Evolutionary conservation across 2,797 vertebrate genomes (phyloP), one percentile per base, ranked within the genome.

Genomic region (Caiman crocodilus): DNA sequence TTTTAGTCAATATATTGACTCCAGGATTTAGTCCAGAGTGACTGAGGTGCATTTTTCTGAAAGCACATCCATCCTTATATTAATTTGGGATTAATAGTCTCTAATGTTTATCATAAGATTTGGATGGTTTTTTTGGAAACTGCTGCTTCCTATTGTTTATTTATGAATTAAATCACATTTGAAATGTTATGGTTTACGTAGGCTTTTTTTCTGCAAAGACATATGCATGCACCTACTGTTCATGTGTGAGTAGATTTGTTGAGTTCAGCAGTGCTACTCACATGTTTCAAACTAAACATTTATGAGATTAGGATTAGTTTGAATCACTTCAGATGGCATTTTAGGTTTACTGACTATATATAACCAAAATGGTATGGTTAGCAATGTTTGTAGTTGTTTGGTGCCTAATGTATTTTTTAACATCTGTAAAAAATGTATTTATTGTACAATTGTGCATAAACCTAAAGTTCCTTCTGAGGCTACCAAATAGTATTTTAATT

Each of bases 401-500:
- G 74, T 96, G 90, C 90, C 93, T 95, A 94, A 94, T 87, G 81
- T 25, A 16, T 94, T 81, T 91, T 96, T 95, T 92, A 81, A 92
- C 90, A 92, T 96, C 95, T 91, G 90, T 94, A 74, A 82, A 91
- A 96, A 85, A 61, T 90, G 90, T 94, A 85, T 90, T 79, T 94
- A 81, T 86, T 88, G 93, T 86, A 80, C 89, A 85, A 88, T 88
- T 88, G 90, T 89, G 87, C 90, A 97, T 95, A 96, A 96, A 95
- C 95, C 95, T 96, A 97, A 97, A 96, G 93, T 94, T 97, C 95
- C 96, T 98, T 97, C 92, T 94, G 97, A 97, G 96, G 96, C 96
- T 95, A 94, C 96, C 94, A 96, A 96, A 96, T 95, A 96, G 76
- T 93, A 95, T 97, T 97, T 97, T 98, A 98, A 98, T 98, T 98